Conservation (phyloP, 2,797 vertebrate genomes). For the Leontopithecus rosalia region DNA sequence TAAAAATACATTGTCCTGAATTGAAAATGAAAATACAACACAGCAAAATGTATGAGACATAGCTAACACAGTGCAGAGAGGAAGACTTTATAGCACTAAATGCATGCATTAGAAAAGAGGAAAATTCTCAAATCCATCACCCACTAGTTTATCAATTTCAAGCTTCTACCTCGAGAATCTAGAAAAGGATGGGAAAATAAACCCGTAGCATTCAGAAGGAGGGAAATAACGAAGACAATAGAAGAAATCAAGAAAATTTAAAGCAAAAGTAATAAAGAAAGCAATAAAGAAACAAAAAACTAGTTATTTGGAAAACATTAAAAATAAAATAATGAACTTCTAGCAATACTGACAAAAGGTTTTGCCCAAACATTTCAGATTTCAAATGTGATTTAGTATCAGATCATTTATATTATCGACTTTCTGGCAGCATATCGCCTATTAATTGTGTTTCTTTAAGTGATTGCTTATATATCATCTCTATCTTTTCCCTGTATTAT, state of each 20-base stretch:
- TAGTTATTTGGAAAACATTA: neutral
- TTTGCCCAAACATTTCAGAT: neutral
- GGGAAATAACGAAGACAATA: neutral
- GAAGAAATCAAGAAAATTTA: neutral
- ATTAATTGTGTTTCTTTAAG: neutral
- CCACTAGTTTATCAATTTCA: neutral
- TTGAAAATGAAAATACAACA: neutral
- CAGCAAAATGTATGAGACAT: neutral
- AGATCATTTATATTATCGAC: neutral
- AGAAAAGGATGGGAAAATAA: neutral
- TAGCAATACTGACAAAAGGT: neutral
- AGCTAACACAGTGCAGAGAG: neutral
- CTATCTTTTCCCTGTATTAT: neutral
- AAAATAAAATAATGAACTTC: neutral
- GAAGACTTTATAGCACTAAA: neutral
- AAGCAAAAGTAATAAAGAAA: neutral
- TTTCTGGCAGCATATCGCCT: neutral
- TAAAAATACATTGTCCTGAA: neutral
- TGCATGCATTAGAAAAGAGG: neutral
- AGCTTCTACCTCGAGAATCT: neutral
- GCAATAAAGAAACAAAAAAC: neutral
- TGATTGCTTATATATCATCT: neutral
- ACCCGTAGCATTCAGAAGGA: neutral
- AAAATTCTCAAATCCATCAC: neutral
- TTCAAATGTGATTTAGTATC: neutral